Base-by-base conservation (phyloP, 2,113 vertebrate species). In the Forbesichthys agassizii region DNA sequence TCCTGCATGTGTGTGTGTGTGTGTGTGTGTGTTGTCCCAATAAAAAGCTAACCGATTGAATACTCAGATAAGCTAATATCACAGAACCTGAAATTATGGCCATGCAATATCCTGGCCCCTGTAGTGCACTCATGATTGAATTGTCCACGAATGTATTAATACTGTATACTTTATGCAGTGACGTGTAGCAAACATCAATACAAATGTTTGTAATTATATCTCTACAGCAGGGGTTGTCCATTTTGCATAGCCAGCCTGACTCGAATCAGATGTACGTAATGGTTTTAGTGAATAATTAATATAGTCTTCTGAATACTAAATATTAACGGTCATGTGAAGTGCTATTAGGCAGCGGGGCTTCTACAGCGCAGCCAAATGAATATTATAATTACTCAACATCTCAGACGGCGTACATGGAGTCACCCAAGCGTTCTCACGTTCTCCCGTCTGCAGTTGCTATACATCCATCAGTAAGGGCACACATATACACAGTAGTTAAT, bases 201-300 rank as follows among this genome's bases (percentile, higher is more conserved):
- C 81, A 79, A 81, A 86, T 74, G 55, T 56, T 64, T 70, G 18
- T 82, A 81, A 87, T 89, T 84, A 87, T 72, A 27, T 66, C 53
- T 14, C 42, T 11, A 11, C 57, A 73, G 68, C 57, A 61, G 3
- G 59, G 58, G 36, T 33, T 67, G 51, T 66, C 66, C 73, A 49
- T 77, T 78, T 60, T 74, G 63, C 55, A 47, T 77, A 66, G 59
- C 64, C 66, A 69, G 60, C 48, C 62, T 67, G 67, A 78, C 74
- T 72, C 67, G 76, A 69, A 80, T 86, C 83, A 79, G 73, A 86
- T 74, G 56, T 68, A 69, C 69, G 77, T 77, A 86, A 88, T 88
- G 73, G 68, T 71, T 88, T 79, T 80, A 58, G 36, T 87, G 69
- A 90, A 91, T 89, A 87, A 88, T 90, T 81, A 79, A 87, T 89